A percentile compares a stretch with the other conserved stretches of the same genome.
Conservation (phyloP, 1,140 invertebrate genomes). For the Drosophila pectinifera region DNA sequence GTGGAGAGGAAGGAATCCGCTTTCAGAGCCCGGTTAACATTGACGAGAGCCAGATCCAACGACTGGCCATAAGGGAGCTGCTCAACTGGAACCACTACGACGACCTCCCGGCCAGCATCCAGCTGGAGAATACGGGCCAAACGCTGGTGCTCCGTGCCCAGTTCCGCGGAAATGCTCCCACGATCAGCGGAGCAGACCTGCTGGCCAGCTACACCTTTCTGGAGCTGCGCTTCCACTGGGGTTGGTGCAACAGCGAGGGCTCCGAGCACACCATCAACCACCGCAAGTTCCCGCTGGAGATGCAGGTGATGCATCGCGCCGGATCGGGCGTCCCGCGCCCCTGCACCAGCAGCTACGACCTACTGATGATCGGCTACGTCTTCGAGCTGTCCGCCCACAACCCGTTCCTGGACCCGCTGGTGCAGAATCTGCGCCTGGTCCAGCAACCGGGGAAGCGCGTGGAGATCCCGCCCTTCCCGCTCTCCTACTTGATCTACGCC, state of each 20-base stretch:
- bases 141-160: slow-evolving; percentile 81
- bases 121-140: slow-evolving; percentile 74
- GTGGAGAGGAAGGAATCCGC: slow-evolving; percentile 56
- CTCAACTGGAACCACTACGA: slow-evolving; percentile 83
- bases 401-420: slow-evolving; percentile 86
- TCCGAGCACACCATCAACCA: slow-evolving; percentile 87
- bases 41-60: slow-evolving; percentile 58
- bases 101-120: slow-evolving; percentile 68
- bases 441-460: slow-evolving; percentile 76
- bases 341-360: slow-evolving; percentile 72
- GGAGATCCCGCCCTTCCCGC: slow-evolving; percentile 85
- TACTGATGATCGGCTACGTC: slow-evolving; percentile 76
- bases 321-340: slow-evolving; percentile 49
- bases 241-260: slow-evolving; percentile 86
- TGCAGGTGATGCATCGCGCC: slow-evolving; percentile 85
- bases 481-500: slow-evolving; percentile 85
- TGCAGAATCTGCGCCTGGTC: slow-evolving; percentile 85
- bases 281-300: slow-evolving; percentile 86
- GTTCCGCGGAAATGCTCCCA: slow-evolving; percentile 81
- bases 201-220: slow-evolving; percentile 85
- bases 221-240: slow-evolving; percentile 87
- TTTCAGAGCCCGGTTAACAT: slow-evolving; percentile 85
- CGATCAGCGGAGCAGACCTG: slow-evolving; percentile 85
- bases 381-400: slow-evolving; percentile 85
- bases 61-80: slow-evolving; percentile 68